Percentiles rank a stretch among this genome's conserved stretches.
Evolutionary conservation across 2,113 vertebrate species (phyloP).

Genomic region (Onychostruthus taczanowskii): DNA sequence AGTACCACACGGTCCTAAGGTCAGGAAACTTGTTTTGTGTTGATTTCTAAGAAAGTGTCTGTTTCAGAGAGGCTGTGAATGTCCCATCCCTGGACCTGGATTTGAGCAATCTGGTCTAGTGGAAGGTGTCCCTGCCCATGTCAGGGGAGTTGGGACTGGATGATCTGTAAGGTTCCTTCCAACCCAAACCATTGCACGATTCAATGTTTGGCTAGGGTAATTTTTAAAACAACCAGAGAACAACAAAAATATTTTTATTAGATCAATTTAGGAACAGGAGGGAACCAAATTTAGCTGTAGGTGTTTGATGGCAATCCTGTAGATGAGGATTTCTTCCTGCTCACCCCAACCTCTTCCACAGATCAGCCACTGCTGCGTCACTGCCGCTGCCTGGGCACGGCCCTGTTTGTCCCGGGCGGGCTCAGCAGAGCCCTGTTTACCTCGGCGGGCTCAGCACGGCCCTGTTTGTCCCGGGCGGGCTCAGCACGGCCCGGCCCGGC

Average conservation of each 20-base stretch:
- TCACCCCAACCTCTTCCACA: rapidly evolving
- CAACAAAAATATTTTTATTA: background rate
- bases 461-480: background rate
- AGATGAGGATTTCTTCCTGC: background rate
- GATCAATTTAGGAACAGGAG: background rate
- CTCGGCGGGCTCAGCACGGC: background rate
- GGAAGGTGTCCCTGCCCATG: background rate
- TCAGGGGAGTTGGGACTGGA: background rate
- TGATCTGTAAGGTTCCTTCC: background rate
- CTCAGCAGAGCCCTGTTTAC: background rate
- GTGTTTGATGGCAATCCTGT: background rate
- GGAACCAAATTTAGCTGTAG: background rate
- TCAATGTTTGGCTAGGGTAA: rapidly evolving
- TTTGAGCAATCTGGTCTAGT: background rate
- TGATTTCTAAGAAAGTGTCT: background rate
- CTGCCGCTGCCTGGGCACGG: background rate
- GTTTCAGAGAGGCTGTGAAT: background rate
- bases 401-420: background rate
- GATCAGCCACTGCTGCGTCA: rapidly evolving
- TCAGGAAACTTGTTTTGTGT: background rate
- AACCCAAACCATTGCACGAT: background rate
- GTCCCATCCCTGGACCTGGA: background rate
- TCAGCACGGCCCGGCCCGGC: background rate
- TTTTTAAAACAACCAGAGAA: background rate
- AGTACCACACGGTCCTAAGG: no score